phyloP scores from a whole-genome alignment of 2,797 vertebrate species.

The Masticophis lateralis region DNA sequence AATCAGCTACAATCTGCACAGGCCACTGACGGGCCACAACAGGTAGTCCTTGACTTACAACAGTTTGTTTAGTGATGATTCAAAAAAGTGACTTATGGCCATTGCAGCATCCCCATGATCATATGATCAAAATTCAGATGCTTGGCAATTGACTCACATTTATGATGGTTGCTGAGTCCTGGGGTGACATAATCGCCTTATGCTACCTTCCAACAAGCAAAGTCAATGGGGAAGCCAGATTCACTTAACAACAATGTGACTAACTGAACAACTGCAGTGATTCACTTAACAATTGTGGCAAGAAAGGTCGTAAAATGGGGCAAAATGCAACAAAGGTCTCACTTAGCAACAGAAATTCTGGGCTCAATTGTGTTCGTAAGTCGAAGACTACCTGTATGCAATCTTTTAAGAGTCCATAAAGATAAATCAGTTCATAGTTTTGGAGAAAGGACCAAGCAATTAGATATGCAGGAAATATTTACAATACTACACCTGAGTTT shows the following conservation, averaged over 20 bases:
- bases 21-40: too few species aligned
- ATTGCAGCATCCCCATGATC: neutral
- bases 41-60: neutral
- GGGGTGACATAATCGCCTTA: neutral
- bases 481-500: conserved; percentile 77
- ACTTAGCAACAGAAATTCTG: neutral
- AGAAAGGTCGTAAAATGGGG: neutral
- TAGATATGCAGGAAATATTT: neutral
- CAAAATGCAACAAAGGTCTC: neutral
- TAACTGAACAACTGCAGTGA: neutral
- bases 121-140: neutral
- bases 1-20: too few species aligned
- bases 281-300: neutral
- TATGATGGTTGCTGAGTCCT: neutral
- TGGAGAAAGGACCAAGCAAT: neutral
- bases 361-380: neutral
- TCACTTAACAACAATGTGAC: neutral
- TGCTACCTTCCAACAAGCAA: neutral
- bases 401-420: neutral
- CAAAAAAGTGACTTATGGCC: neutral
- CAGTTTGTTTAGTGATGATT: neutral
- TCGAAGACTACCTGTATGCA: neutral
- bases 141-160: neutral
- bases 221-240: neutral
- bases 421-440: neutral